phyloP scores from a whole-genome alignment of 2,797 vertebrate genomes.

The Catharus ustulatus region DNA sequence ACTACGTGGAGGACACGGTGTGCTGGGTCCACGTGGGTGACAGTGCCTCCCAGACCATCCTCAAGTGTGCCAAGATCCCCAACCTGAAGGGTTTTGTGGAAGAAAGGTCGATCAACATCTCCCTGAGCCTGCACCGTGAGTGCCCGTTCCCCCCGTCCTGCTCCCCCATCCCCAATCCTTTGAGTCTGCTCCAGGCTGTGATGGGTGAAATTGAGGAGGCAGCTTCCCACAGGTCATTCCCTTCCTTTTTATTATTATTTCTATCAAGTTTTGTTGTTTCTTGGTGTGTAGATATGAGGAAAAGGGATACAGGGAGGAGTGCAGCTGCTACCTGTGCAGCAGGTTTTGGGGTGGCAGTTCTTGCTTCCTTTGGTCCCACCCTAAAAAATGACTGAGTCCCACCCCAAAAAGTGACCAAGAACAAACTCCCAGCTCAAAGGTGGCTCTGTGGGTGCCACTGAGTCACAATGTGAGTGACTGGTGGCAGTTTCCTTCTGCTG shows the following conservation, averaged over 20 bases:
- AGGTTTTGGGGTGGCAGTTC: accelerated
- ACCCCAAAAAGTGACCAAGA: background rate
- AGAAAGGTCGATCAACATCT: slow-evolving; percentile 91
- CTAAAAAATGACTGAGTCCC: background rate
- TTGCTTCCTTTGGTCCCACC: background rate
- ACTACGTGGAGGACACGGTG: slow-evolving; percentile 89
- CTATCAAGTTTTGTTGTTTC: background rate
- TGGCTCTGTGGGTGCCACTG: background rate
- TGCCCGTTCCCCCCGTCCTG: background rate
- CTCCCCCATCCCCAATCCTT: background rate
- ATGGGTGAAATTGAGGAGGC: background rate
- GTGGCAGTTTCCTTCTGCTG: background rate
- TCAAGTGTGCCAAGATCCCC: slow-evolving; percentile 93
- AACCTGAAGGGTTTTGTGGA: slow-evolving; percentile 89
- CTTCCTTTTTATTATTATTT: background rate
- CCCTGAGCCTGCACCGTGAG: slow-evolving; percentile 97
- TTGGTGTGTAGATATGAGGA: background rate
- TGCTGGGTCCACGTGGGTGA: slow-evolving; percentile 97
- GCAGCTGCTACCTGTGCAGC: accelerated
- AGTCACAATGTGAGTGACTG: background rate
- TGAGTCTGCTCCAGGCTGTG: accelerated
- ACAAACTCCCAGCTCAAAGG: background rate
- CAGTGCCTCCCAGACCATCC: slow-evolving; percentile 85
- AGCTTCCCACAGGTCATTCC: background rate
- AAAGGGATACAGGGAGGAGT: accelerated